These are phyloP conservation scores for Polietes domitor DNA, from an alignment of 2,888 invertebrate genomes.

Conservation along the genomic window DNA sequence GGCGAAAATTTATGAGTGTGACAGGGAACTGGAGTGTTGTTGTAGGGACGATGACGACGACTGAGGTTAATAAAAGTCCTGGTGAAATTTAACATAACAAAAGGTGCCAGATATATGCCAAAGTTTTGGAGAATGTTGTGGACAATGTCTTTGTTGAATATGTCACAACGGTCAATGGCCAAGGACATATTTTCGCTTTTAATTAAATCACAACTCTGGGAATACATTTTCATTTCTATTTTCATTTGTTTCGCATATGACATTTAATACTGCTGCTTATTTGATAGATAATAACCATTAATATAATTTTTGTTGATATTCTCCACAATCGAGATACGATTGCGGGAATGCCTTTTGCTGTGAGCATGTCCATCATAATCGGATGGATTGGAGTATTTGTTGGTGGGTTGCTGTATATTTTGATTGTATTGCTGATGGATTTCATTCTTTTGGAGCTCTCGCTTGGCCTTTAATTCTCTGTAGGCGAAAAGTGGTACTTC, in stretches of 20 bases:
- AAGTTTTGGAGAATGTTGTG: no score
- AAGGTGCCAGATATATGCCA: neutral
- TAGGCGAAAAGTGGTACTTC: conserved; percentile 72
- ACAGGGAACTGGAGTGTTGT: neutral
- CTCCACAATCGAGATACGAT: conserved; percentile 19
- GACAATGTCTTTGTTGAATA: no score
- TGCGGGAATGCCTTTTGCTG: neutral
- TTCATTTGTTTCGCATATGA: no score
- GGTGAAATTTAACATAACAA: neutral
- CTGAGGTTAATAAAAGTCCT: conserved; percentile 16
- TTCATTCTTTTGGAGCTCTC: neutral
- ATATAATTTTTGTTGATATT: neutral
- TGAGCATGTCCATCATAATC: neutral
- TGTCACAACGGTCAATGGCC: neutral
- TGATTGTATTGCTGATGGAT: neutral
- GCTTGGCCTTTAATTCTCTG: conserved; percentile 33
- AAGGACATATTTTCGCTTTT: neutral
- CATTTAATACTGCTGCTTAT: neutral
- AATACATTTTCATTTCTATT: neutral
- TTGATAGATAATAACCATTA: neutral
- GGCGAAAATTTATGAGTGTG: neutral
- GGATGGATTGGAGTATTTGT: neutral
- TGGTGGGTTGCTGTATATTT: neutral
- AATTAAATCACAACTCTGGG: neutral
- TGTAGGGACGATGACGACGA: neutral